phyloP scores from a whole-genome alignment of 2,113 vertebrate genomes.

The Myiagra hebetior region DNA sequence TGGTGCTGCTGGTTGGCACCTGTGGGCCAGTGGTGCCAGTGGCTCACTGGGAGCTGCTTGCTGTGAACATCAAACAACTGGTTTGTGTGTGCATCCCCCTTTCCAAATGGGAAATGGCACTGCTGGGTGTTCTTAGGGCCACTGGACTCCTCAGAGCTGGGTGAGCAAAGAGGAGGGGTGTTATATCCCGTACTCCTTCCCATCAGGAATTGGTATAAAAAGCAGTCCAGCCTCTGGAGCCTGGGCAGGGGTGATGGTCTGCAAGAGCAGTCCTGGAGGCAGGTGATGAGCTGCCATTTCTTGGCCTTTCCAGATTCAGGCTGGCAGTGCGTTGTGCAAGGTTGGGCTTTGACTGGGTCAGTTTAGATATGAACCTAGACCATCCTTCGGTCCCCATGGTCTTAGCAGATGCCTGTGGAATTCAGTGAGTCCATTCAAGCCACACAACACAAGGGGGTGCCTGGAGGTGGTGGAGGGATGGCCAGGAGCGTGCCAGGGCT shows the following conservation, averaged over 20 bases:
- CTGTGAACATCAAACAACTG: fast-evolving
- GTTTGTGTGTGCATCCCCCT: background rate
- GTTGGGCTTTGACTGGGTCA: background rate
- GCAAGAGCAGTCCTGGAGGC: background rate
- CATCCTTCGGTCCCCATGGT: background rate
- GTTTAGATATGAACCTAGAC: background rate
- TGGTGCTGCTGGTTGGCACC: background rate
- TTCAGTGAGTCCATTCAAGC: background rate
- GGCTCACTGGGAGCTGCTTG: background rate
- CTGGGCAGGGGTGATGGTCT: background rate
- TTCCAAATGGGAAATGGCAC: background rate
- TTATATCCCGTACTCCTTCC: background rate
- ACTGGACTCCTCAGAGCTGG: background rate
- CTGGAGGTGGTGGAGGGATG: background rate
- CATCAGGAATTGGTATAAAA: fast-evolving
- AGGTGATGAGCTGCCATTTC: background rate
- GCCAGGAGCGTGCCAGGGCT: fast-evolving
- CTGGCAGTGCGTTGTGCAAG: background rate
- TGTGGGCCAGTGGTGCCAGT: background rate
- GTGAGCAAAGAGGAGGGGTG: background rate
- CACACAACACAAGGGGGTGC: fast-evolving
- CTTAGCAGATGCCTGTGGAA: background rate
- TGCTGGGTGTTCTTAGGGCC: background rate
- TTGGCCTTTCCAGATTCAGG: background rate
- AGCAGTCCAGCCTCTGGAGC: background rate